Evolutionary conservation across 2,113 vertebrate genomes (phyloP).

Genomic region (Accipiter cooperii): DNA sequence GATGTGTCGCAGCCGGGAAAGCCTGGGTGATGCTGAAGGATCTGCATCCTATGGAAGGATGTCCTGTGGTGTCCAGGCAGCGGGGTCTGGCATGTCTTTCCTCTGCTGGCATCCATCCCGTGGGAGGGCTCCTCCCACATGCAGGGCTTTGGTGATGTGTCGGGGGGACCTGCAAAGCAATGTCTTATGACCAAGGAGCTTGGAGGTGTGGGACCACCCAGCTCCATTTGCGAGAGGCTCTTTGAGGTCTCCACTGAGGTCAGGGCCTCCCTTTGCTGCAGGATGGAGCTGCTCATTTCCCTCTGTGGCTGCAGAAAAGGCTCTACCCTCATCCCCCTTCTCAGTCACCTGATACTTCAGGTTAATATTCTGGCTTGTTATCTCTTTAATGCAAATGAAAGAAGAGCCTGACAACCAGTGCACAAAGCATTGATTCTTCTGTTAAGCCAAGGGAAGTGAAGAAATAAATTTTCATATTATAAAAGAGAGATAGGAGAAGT

Average conservation of each 20-base stretch:
- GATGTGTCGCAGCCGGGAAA: rapidly evolving
- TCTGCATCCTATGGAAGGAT: background rate
- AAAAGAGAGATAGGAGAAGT: background rate
- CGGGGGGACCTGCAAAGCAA: rapidly evolving
- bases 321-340: background rate
- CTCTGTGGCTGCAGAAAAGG: background rate
- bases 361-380: background rate
- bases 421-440: background rate
- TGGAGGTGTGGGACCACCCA: background rate
- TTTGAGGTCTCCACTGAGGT: background rate
- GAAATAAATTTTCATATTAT: background rate
- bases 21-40: background rate
- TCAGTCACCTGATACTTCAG: background rate
- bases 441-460: background rate
- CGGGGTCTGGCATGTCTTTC: background rate
- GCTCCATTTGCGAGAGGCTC: background rate
- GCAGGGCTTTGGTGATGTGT: background rate
- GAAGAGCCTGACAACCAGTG: background rate
- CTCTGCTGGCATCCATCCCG: background rate
- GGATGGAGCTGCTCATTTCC: background rate
- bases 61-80: background rate
- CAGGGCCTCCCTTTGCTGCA: background rate
- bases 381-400: background rate
- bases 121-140: background rate
- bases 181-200: background rate